Evolutionary conservation across 2,888 invertebrate genomes (phyloP).

Genomic region (Melinaea marsaeus): DNA sequence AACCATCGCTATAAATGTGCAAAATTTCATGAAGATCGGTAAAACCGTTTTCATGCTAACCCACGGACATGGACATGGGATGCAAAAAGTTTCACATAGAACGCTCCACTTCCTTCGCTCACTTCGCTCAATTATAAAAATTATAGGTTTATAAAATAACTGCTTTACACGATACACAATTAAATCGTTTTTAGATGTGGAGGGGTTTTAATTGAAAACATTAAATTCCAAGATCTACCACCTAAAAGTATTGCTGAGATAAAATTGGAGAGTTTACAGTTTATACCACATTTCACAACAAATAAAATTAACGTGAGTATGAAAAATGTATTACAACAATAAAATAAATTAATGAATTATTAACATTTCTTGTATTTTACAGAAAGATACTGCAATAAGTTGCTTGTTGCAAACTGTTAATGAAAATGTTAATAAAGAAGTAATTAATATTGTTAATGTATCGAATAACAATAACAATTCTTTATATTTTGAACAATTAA

Average conservation of each 20-base stretch:
- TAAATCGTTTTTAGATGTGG: conserved; percentile 44
- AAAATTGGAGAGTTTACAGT: conserved; percentile 37
- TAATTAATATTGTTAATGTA: conserved; percentile 37
- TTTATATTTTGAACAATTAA: conserved; percentile 28
- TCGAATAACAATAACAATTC: conserved; percentile 20
- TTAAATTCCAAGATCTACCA: conserved; percentile 40
- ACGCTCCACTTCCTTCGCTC: no score
- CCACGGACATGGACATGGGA: no score
- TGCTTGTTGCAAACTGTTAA: conserved; percentile 41
- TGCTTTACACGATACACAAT: background rate
- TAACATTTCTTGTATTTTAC: conserved; percentile 19
- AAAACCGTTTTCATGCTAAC: no score
- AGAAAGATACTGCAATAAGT: conserved; percentile 36
- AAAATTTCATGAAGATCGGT: no score
- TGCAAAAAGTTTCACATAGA: no score
- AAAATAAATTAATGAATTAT: background rate
- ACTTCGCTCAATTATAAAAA: no score
- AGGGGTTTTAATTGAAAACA: conserved; percentile 44
- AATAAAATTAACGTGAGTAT: conserved; percentile 38
- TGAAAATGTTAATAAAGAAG: conserved; percentile 40
- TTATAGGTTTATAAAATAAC: no score
- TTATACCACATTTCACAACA: conserved; percentile 39
- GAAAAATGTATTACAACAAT: background rate
- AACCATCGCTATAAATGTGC: no score
- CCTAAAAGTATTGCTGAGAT: conserved; percentile 26